A percentile compares a stretch with the other conserved stretches of the same genome.
These are phyloP conservation scores for Lepus townsendii DNA, from an alignment of 2,797 vertebrate genomes.

Conservation along the genomic window DNA sequence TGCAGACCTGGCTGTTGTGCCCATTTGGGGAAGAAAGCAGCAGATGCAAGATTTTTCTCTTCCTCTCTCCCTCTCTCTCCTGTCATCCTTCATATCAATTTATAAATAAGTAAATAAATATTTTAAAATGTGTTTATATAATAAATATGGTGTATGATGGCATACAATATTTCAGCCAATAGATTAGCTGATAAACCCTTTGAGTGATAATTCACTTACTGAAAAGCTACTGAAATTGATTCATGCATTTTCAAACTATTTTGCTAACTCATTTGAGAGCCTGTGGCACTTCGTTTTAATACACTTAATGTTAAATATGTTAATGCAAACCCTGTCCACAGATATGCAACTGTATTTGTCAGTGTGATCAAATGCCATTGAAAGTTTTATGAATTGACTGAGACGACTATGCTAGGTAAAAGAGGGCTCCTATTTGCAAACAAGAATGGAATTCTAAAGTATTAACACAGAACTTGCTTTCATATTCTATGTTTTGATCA, in stretches of 20 bases:
- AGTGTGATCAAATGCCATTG: conserved; percentile 9
- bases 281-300: not conserved
- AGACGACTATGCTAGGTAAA: not conserved
- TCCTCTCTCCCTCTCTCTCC: no score
- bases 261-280: not conserved
- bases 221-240: not conserved
- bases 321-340: not conserved
- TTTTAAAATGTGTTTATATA: no score
- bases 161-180: not conserved
- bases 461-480: not conserved
- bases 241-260: conserved; percentile 44
- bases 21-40: no score
- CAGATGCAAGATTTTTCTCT: no score
- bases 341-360: conserved; percentile 15
- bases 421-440: not conserved
- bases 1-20: no score
- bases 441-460: not conserved
- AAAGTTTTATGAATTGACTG: not conserved
- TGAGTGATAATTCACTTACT: not conserved
- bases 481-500: not conserved
- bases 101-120: no score
- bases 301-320: conserved; percentile 44
- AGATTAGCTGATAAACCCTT: not conserved
- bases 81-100: no score
- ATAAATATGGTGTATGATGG: not conserved